Percentiles rank a stretch among this genome's conserved stretches.
Evolutionary conservation across 2,113 vertebrate species (phyloP).

Genomic region (Calidris pygmaea): DNA sequence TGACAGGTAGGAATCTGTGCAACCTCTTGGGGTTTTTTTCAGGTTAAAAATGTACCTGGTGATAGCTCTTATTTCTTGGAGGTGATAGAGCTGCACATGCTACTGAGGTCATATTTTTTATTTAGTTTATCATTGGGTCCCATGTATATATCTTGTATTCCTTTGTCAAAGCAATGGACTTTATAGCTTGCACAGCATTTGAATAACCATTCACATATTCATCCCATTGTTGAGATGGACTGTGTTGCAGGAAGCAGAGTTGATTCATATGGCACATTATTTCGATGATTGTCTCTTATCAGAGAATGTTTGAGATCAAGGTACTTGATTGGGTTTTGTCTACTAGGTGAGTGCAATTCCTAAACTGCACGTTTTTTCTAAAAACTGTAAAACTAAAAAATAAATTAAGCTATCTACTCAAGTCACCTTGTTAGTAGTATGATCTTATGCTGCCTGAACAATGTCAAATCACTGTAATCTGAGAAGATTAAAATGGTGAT

Average conservation of each 20-base stretch:
- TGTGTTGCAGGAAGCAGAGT: not conserved
- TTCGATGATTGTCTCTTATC: not conserved
- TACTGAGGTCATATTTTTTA: not conserved
- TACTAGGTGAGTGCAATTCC: not conserved
- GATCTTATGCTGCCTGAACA: not conserved
- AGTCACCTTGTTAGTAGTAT: not conserved
- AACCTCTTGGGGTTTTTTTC: not conserved
- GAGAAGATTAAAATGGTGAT: not conserved
- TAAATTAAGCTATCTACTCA: not conserved
- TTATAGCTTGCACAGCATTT: not conserved
- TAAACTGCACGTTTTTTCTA: not conserved
- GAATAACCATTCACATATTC: not conserved
- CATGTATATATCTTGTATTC: not conserved
- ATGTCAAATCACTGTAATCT: not conserved
- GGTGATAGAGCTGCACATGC: not conserved
- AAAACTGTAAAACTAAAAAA: not conserved
- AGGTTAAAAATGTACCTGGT: not conserved
- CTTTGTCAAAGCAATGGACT: not conserved
- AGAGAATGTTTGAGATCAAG: not conserved
- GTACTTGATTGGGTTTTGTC: not conserved
- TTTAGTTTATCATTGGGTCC: not conserved
- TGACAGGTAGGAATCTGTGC: not conserved
- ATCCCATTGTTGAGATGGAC: not conserved
- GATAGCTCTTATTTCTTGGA: not conserved
- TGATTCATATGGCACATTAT: not conserved